Base-by-base conservation (phyloP, 2,113 vertebrate genomes). In the Brachypteracias leptosomus region DNA sequence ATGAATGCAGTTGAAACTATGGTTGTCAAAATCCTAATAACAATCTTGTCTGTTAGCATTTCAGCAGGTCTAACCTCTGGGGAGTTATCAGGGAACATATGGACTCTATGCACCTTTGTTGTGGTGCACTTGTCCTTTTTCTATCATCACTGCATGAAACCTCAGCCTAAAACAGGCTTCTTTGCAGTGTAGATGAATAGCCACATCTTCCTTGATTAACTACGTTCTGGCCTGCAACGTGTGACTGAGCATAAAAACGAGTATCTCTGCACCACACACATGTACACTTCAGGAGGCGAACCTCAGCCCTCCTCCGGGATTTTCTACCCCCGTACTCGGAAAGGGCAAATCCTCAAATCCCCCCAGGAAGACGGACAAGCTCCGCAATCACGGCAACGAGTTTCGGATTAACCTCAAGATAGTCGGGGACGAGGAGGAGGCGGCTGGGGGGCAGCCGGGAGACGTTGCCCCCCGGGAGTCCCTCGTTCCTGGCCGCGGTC, bases 211-310 rank as follows among this genome's bases (percentile, higher is more conserved):
- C 89, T 15, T 21, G 55, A 76, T 25, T 66, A 97, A 94, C 96
- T 80, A 93, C 95, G 25, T 66, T 73, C 67, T 40, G 95, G 94
- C 92, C 97, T 96, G 96, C 77, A 59, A 79, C 1, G 54, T 52
- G 87, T 73, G 91, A 90, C 90, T 19, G 65, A 65, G 84, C 94
- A 72, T 19, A 89, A 92, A 78, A 16, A 3, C 28, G 11, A 18
- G 33, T 59, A 54, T 18, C 85, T 31, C 73, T 10, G 51, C 85
- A 88, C 42, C 58, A 40, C 77, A 55, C 78, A 40, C n/a, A 42
- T 8, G 73, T 26, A 40, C 46, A 11, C 76, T 90, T 54, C 76
- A 2, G 20, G 15, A 13, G 46, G 38, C 9, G n/a, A 63, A 62
- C 17, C 29, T 11, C n/a, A 73, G 52, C 67, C 81, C 68, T 17